Evolutionary conservation across 2,888 invertebrate species (phyloP), one percentile per base, ranked within the genome.

Genomic region (Cephalotes varians): DNA sequence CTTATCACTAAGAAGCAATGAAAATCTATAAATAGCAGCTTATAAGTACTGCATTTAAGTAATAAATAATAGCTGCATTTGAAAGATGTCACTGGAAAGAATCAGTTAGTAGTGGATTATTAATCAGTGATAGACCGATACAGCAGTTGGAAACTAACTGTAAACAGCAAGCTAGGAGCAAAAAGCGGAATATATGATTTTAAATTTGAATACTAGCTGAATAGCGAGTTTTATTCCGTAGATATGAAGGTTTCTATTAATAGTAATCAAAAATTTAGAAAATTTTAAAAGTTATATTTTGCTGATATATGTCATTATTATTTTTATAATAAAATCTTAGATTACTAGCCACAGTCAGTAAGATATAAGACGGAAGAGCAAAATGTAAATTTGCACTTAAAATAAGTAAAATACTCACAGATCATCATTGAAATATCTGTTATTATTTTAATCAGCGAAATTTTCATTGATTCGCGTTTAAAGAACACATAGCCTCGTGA

Each of bases 41-140:
- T 49, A 49, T 7, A 37, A 62, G 2, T 40, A 64, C 25, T 62
- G 25, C 40, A 2, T 25, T 64, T 15, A 62, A 62, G n/a, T n/a
- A n/a, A n/a, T n/a, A n/a, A n/a, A n/a, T n/a, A n/a, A n/a, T n/a
- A n/a, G n/a, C n/a, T n/a, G n/a, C n/a, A n/a, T n/a, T n/a, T 62
- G 37, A 62, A n/a, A n/a, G 37, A 62, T 62, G 7, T 64, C 25
- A 40, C 15, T 64, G 40, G 40, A 64, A 2, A 40, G 21, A 25
- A 64, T 37, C 62, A 40, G 37, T 37, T 62, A 62, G 15, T 25
- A 15, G 15, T 21, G 21, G 37, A 21, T 37, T 37, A 1, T 37
- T 37, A 21, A 60, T 37, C 15, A 64, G 15, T 64, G 62, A 64
- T 64, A 62, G 62, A 64, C 2, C 21, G 3, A n/a, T n/a, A n/a